Base-by-base conservation (phyloP, 92 coral and sea anemone species). In the Porites cylindrica region DNA sequence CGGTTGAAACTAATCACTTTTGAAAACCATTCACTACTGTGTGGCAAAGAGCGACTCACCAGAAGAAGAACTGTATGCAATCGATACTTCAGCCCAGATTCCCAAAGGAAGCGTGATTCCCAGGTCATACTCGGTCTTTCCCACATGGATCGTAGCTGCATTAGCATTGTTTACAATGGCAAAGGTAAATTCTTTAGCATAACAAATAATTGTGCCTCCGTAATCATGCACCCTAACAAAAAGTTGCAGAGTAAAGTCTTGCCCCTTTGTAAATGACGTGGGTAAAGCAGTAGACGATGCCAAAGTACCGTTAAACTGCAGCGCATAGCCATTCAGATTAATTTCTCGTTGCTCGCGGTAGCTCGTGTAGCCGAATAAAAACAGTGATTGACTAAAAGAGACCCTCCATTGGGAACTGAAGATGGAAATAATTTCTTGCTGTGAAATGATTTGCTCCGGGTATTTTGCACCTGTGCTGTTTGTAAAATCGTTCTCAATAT, bases 161-260 rank as follows among this genome's bases (percentile, higher is more conserved):
- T 94, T 93, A 26, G 79, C 88, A 74, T 95, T 98, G 81, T 95
- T 97, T n/a, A 97, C 94, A 54, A 97, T 63, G 50, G 96, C 99
- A 73, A 97, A 88, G 10, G 99, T 97, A 68, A 79, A 91, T 17
- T 77, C 79, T 24, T 96, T 82, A 23, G 99, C 94, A 75, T 97
- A 97, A 21, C 96, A 97, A 10, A 97, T 61, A 69, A 97, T 91
- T 11, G 99, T 97, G 47, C 99, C 99, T 54, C 98, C 99, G 72
- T 70, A 60, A 6, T 80, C 89, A 47, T 82, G 66, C 21, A 85
- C 76, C 76, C 89, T 93, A 52, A 95, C 93, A 78, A 95, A 97
- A 61, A 97, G 87, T 83, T 97, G 98, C 7, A 97, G 81, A 6
- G 98, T 95, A 7, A 95, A 73, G 85, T 97, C 94, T 47, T 83